Conservation (phyloP, 1,140 invertebrate genomes). For the Ectropis grisescens region DNA sequence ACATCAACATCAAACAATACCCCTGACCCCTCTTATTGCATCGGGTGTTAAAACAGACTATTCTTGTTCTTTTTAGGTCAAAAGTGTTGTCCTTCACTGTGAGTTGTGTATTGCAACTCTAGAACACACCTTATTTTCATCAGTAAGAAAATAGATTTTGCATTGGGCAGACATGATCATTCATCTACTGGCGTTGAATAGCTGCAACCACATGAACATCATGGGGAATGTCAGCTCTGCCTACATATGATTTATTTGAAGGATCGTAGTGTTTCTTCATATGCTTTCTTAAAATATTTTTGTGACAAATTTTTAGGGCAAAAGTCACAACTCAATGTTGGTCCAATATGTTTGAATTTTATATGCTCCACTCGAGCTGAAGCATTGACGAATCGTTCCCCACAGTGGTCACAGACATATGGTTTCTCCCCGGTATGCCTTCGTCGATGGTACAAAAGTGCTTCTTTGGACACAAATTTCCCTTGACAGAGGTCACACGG, state of each 20-base stretch:
- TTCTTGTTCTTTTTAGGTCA: too few species aligned
- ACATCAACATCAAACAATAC: too few species aligned
- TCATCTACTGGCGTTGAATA: too few species aligned
- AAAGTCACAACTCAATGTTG: conserved; percentile 46
- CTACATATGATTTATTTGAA: conserved; percentile 38
- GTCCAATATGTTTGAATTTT: conserved; percentile 50
- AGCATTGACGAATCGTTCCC: conserved; percentile 52
- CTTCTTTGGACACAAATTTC: conserved; percentile 58
- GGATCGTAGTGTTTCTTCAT: conserved; percentile 47
- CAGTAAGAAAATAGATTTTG: too few species aligned
- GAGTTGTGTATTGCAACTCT: too few species aligned
- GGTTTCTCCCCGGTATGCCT: conserved; percentile 67
- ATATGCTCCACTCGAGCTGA: conserved; percentile 53
- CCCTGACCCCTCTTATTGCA: too few species aligned
- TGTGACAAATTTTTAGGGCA: conserved; percentile 54
- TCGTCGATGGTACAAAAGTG: conserved; percentile 56
- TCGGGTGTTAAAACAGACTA: too few species aligned
- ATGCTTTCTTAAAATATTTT: conserved; percentile 43
- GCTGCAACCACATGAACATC: conserved; percentile 36
- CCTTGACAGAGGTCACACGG: conserved; percentile 52
- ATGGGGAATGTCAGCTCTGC: conserved; percentile 29
- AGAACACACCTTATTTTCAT: too few species aligned
- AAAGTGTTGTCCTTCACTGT: too few species aligned
- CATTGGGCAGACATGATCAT: too few species aligned
- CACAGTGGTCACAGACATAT: conserved; percentile 48